Evolutionary conservation across 1,140 invertebrate genomes (phyloP), one percentile per base, ranked within the genome.

Genomic region (Ptiloglossa arizonensis): DNA sequence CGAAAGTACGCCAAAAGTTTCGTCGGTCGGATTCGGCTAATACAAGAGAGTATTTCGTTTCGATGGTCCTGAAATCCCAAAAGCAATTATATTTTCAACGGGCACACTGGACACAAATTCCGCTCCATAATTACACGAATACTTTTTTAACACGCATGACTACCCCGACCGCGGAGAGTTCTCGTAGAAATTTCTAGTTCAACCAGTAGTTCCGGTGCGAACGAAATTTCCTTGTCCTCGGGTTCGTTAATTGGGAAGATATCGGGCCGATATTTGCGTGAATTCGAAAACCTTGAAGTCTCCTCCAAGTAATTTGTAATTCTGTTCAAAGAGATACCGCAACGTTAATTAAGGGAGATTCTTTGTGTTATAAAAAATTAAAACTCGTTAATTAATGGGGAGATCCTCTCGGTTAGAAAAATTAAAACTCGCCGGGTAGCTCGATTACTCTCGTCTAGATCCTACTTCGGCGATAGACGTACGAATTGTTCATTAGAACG

Each of bases 101-200:
- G 19, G 50, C 9, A 19, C 46, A 27, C 24, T 69, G 38, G 72
- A 66, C 68, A 57, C 64, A 15, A 38, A 44, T 46, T 32, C 19
- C 27, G 6, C n/a, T 17, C 41, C 11, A 29, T 69, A 75, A 75
- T 75, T 75, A 69, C 54, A 48, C 24, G 48, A 73, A 64, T 54
- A 79, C 32, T 71, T 72, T 35, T 24, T 24, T 6, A 46, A 72
- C 22, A 17, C 11, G 59, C 22, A 8, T 11, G 27, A 59, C 48
- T 54, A 29, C 24, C 17, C 9, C 17, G 15, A n/a, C n/a, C n/a
- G 8, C 17, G 1, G 24, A 15, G 9, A 9, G 11, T 9, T 8
- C 5, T 4, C 38, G 13, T 6, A 17, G 67, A 27, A 70, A 44
- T 70, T 22, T 52, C 48, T 6, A 0, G n/a, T 35, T 46, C 3